Base-by-base conservation (phyloP, 2,888 invertebrate genomes). In the Sisyra nigra region DNA sequence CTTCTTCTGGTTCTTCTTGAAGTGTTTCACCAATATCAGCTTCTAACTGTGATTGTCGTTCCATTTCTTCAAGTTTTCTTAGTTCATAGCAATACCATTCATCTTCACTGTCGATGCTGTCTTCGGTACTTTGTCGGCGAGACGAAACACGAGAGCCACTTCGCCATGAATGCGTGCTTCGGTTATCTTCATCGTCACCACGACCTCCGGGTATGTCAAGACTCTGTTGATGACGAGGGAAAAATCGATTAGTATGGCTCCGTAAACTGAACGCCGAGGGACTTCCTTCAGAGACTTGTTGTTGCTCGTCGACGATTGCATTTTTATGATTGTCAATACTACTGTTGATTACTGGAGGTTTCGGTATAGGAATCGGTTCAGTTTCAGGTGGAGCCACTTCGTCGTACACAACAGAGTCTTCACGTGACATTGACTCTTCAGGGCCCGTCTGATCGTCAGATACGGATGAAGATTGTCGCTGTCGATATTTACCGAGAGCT, bases 31-130 rank as follows among this genome's bases (percentile, higher is more conserved):
- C 76, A 59, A 80, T 69, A 51, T 60, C 74, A 33, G 66, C 57
- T 52, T 82, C 80, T 44, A 77, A 52, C 51, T 76, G 74, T 2
- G 77, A 75, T 49, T 80, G 80, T 48, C 80, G 70, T 59, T 89
- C 89, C 62, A 89, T 71, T 61, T 88, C 85, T 61, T 91, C 87
- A 30, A 91, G 62, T 60, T 89, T 87, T 44, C 85, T 68, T 45
- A 89, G 60, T 57, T 91, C 89, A 57, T 91, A 88, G 53, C 86
- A 85, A 54, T 88, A 91, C 81, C 89, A 91, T 59, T 91, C 89
- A 56, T 91, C 91, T 62, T 91, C 91, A 18, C 86, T 87, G 58
- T 91, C 91, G 45, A 91, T 89, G 53, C 87, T 87, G 53, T 89
- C 89, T 64, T 91, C 91, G 0, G 89, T 89, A 55, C 88, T 88